Evolutionary conservation across 2,113 vertebrate genomes (phyloP).

Genomic region (Pituophis catenifer): DNA sequence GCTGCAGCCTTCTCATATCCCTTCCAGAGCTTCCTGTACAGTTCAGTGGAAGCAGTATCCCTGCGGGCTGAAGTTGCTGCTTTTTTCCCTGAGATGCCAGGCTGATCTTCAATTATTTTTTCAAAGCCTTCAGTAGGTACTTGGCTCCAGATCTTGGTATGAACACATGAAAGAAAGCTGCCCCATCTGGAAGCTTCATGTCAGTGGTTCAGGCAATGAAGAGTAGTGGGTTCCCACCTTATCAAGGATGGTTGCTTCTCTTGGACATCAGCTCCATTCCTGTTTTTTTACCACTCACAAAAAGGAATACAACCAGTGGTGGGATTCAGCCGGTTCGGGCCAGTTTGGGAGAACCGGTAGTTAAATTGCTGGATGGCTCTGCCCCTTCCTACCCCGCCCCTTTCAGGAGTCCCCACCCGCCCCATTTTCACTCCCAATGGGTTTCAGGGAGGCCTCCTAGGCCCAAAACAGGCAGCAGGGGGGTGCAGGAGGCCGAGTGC

Average conservation of each 20-base stretch:
- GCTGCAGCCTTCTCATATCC: background rate
- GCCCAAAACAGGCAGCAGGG: too few species aligned
- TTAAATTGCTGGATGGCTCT: too few species aligned
- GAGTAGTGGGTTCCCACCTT: conserved; percentile 40
- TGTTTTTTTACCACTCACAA: background rate
- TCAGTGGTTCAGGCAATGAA: conserved; percentile 31
- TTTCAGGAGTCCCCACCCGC: too few species aligned
- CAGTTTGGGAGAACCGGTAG: too few species aligned
- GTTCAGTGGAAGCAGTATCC: background rate
- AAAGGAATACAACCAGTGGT: background rate
- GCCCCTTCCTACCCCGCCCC: too few species aligned
- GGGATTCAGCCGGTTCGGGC: too few species aligned
- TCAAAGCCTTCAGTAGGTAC: background rate
- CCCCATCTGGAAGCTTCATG: conserved; percentile 35
- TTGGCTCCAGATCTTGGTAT: background rate
- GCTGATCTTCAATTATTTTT: background rate
- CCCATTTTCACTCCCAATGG: too few species aligned
- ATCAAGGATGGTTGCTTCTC: conserved; percentile 38
- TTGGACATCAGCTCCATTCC: background rate
- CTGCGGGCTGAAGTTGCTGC: background rate
- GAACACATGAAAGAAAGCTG: conserved; percentile 47
- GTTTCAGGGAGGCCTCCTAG: too few species aligned
- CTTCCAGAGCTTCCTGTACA: background rate
- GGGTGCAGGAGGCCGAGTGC: too few species aligned
- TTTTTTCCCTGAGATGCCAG: background rate